Conservation (phyloP, 2,797 vertebrate genomes). For the Apodemus agrarius region DNA sequence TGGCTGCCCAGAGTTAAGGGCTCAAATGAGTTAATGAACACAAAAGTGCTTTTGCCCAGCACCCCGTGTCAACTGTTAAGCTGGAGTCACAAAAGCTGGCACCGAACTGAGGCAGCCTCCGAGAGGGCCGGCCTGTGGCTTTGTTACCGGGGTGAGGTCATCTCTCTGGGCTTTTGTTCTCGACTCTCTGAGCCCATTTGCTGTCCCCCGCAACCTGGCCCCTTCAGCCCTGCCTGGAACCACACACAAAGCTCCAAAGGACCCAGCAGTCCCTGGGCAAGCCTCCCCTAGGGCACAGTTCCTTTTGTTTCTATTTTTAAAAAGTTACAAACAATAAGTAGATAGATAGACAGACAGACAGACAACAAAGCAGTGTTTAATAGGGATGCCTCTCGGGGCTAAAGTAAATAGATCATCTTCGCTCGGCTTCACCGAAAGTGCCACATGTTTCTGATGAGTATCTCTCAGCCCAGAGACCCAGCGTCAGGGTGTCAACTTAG, state of each 20-base stretch:
- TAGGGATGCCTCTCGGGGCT: not conserved
- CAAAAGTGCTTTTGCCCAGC: constrained; percentile 56
- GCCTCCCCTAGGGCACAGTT: constrained; percentile 45
- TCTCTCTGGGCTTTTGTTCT: constrained; percentile 73
- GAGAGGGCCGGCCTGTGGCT: constrained; percentile 43
- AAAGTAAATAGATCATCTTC: not conserved
- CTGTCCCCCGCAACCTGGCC: constrained; percentile 63
- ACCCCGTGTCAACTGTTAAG: constrained; percentile 52
- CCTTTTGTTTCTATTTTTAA: constrained; percentile 65
- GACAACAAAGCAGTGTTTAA: not conserved
- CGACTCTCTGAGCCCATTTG: constrained; percentile 70
- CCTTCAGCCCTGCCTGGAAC: not conserved
- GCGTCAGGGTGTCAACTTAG: not conserved
- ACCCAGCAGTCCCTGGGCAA: not conserved
- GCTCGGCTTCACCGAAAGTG: not conserved
- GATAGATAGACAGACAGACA: constrained; percentile 46
- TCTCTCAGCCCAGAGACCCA: constrained; percentile 15
- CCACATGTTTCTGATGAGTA: constrained; percentile 17
- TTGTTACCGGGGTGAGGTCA: constrained; percentile 79
- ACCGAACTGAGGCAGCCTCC: not conserved
- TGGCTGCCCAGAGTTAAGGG: not conserved
- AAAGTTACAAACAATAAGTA: constrained; percentile 46
- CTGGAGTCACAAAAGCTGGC: constrained; percentile 56
- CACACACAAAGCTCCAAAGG: constrained; percentile 45
- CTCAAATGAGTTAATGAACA: constrained; percentile 75